A percentile compares a stretch with the other conserved stretches of the same genome.
Conservation (phyloP, 2,888 invertebrate genomes). For the Balanococcus diminutus region DNA sequence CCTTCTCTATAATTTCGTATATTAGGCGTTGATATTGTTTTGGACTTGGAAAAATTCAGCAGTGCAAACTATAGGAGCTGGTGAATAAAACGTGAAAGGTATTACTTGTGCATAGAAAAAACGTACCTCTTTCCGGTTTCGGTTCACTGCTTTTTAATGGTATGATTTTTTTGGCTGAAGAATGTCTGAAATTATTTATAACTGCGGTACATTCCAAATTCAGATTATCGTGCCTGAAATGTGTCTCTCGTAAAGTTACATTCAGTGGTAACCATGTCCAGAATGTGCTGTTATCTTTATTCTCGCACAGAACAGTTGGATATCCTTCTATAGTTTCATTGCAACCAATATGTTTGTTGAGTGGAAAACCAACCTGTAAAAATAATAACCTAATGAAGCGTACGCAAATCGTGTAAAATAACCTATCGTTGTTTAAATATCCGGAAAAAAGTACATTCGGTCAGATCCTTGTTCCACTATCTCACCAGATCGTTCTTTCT, state of each 20-base stretch:
- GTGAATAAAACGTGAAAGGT: background rate
- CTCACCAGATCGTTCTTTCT: background rate
- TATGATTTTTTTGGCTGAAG: background rate
- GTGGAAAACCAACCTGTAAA: slow-evolving; percentile 35
- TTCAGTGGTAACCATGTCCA: slow-evolving; percentile 49
- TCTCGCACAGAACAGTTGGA: background rate
- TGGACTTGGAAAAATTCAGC: too few species aligned
- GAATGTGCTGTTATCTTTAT: slow-evolving; percentile 16
- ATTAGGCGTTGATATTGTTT: too few species aligned
- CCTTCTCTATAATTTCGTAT: too few species aligned
- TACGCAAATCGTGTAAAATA: background rate
- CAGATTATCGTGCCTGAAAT: slow-evolving; percentile 8
- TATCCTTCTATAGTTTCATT: background rate
- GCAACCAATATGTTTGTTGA: slow-evolving; percentile 4
- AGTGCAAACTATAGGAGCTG: too few species aligned
- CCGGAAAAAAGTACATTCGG: too few species aligned
- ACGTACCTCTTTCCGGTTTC: slow-evolving; percentile 40
- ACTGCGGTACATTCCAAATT: slow-evolving; percentile 40
- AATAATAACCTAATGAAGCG: background rate
- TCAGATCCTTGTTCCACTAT: too few species aligned
- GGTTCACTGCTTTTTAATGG: slow-evolving; percentile 43
- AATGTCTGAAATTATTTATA: background rate
- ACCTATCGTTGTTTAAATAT: background rate
- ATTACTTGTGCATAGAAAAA: background rate
- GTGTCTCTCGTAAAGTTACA: background rate